Evolutionary conservation across 2,888 invertebrate genomes (phyloP).

Genomic region (Papilio elwesi): DNA sequence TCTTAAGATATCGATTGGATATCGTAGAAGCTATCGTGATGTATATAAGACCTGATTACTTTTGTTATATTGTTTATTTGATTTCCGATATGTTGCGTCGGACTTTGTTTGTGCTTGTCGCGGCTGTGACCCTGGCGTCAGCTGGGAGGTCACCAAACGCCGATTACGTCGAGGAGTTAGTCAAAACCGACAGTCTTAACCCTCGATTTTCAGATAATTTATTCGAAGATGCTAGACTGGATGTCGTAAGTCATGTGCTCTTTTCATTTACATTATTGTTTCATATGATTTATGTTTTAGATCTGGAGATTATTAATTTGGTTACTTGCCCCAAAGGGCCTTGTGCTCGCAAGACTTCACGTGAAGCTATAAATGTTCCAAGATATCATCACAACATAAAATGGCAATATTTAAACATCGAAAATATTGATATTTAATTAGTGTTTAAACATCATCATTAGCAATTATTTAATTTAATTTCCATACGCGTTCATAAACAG

Average conservation of each 20-base stretch:
- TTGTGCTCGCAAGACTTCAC: too few relatives aligned
- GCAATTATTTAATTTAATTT: too few relatives aligned
- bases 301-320: too few relatives aligned
- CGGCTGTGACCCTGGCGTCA: conserved; percentile 36
- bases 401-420: too few relatives aligned
- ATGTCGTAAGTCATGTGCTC: conserved; percentile 51
- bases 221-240: conserved; percentile 59
- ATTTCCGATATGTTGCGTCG: conserved; percentile 9
- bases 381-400: too few relatives aligned
- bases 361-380: too few relatives aligned
- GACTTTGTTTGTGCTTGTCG: conserved; percentile 10
- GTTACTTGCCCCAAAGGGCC: too few relatives aligned
- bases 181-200: conserved; percentile 43
- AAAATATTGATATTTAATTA: too few relatives aligned
- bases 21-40: conserved; percentile 11
- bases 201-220: conserved; percentile 53
- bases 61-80: neutral
- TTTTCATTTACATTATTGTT: neutral
- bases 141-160: conserved; percentile 60
- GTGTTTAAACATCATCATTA: too few relatives aligned
- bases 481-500: too few relatives aligned
- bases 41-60: conserved; percentile 17
- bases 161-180: conserved; percentile 51
- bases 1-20: conserved; percentile 6
- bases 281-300: neutral